Base-by-base conservation (phyloP, 37 sponge, comb jelly and placozoan species). In the Lycopodina hypogea region DNA sequence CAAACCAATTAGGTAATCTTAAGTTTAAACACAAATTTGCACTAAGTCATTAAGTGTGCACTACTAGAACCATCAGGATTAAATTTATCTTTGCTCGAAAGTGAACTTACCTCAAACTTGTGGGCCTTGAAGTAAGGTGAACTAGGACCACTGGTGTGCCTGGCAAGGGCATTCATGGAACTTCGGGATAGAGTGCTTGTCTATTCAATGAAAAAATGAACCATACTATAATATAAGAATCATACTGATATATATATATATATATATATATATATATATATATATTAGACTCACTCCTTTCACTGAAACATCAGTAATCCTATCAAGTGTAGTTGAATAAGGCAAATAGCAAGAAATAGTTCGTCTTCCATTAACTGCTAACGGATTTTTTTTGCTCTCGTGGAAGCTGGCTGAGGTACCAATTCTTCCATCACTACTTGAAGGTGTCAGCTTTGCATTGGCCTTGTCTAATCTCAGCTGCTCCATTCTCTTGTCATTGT, bases 51-150 rank as follows among this genome's bases (percentile, higher is more conserved):
- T n/a, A n/a, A n/a, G n/a, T n/a, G n/a, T n/a, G n/a, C n/a, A n/a
- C n/a, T n/a, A n/a, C n/a, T n/a, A n/a, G n/a, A n/a, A n/a, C n/a
- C n/a, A n/a, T n/a, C n/a, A n/a, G n/a, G n/a, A n/a, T n/a, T n/a
- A n/a, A n/a, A n/a, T n/a, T n/a, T n/a, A n/a, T n/a, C n/a, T n/a
- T n/a, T n/a, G n/a, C n/a, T n/a, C n/a, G n/a, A n/a, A n/a, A n/a
- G n/a, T n/a, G n/a, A 3, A 65, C 66, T 65, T 32, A 65, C 66
- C 18, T 3, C 7, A 37, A 84, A 84, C 15, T 60, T 69, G 61
- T 84, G 84, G 12, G 77, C 69, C 41, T 84, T 84, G 41, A 42
- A 76, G 39, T 79, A 86, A 24, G 65, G 68, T 33, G 85, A 78
- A 8, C 36, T 58, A 19, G 76, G 76, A 24, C 76, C 76, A n/a